Base-by-base conservation (phyloP, 2,888 invertebrate genomes). In the Hyposoter didymator region DNA sequence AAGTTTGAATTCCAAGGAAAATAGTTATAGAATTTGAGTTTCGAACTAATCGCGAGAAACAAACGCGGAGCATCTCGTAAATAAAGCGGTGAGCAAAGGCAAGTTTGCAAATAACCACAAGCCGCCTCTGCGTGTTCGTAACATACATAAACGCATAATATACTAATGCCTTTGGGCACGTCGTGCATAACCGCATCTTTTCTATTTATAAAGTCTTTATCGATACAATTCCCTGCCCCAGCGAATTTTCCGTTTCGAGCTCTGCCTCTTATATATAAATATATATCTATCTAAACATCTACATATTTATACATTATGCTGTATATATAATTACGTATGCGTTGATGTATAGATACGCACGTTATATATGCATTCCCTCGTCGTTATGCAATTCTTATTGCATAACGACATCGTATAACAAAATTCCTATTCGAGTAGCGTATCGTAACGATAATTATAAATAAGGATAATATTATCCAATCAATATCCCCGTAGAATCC, bases 131-230 rank as follows among this genome's bases (percentile, higher is more conserved):
- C 43, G 19, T 39, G 19, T 49, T 12, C 47, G n/a, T 55, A n/a
- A 43, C 43, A 55, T 73, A 55, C 19, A 88, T 85, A 89, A 28
- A 72, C 52, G 52, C 73, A 73, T 73, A 91, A 88, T 90, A 92
- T 92, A 92, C 39, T 91, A 90, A 74, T 43, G 17, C 67, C 47
- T 62, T 64, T 49, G 12, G 49, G 17, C 55, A 66, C 66, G 85
- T 88, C 88, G 89, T 88, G 90, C 92, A 92, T 92, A 93, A 92
- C 90, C 91, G 39, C 70, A 88, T 91, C 90, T 89, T 78, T 90
- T 92, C 92, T 93, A 93, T 93, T 93, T 93, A 92, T 93, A 93
- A 87, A 89, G 86, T 76, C 88, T 84, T 78, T 83, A 90, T 90
- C 91, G 91, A 92, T 91, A 92, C 91, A 91, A 89, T 89, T 90